A percentile compares a stretch with the other conserved stretches of the same genome.
Evolutionary conservation across 2,797 vertebrate genomes (phyloP).

Genomic region (Garrulus glandarius): DNA sequence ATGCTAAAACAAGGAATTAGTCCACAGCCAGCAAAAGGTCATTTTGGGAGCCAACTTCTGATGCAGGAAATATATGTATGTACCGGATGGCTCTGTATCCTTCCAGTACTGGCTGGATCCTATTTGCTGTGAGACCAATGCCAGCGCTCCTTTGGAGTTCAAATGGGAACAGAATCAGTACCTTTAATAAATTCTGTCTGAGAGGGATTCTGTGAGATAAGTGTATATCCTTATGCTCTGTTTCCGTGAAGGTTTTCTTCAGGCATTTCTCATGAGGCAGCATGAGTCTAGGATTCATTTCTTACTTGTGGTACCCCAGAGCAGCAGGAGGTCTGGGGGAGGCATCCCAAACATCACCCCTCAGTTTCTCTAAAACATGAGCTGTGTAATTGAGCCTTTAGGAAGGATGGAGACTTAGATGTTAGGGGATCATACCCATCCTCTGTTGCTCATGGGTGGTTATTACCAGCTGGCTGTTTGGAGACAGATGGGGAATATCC

Average conservation of each 20-base stretch:
- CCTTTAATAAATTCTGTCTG: background rate
- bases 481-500: background rate
- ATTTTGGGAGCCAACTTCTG: conserved; percentile 2
- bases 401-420: background rate
- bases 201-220: background rate
- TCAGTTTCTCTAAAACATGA: background rate
- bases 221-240: background rate
- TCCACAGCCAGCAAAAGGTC: conserved; percentile 2
- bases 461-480: background rate
- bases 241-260: background rate
- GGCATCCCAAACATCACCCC: background rate
- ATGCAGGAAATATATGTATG: background rate
- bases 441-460: background rate
- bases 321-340: background rate
- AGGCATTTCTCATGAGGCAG: background rate
- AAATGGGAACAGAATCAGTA: conserved; percentile 1
- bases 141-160: background rate
- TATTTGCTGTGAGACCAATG: background rate
- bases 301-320: background rate
- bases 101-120: conserved; percentile 6
- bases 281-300: background rate
- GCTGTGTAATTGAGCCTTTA: background rate
- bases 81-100: background rate
- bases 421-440: background rate
- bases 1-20: conserved; percentile 29